A percentile compares a stretch with the other conserved stretches of the same genome.
phyloP scores from a whole-genome alignment of 2,113 vertebrate genomes.

The Pipa parva region DNA sequence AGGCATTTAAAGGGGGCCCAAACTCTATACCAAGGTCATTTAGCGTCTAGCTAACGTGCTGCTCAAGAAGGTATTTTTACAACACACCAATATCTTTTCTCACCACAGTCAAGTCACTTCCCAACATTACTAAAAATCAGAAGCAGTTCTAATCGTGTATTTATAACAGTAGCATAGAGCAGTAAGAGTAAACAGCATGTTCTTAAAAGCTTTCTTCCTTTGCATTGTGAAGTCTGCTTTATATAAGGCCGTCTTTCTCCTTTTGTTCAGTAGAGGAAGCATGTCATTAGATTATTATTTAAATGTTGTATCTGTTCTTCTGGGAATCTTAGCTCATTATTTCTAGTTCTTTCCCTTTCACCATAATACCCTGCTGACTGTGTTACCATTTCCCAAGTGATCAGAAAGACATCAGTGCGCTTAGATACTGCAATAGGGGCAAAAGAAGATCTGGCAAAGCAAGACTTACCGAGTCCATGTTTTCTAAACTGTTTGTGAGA shows the following conservation, averaged over 20 bases:
- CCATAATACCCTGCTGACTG: background rate
- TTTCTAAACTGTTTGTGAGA: background rate
- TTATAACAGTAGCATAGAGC: too few relatives aligned
- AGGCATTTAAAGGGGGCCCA: too few relatives aligned
- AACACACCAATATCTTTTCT: too few relatives aligned
- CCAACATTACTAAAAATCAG: too few relatives aligned
- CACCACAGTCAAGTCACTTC: too few relatives aligned
- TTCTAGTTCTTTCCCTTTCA: background rate
- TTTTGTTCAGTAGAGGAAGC: slow-evolving; percentile 23
- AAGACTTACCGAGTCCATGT: background rate
- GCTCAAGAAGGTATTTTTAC: too few relatives aligned
- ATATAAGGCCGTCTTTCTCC: background rate
- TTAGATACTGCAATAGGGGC: background rate
- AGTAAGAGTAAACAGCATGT: too few relatives aligned
- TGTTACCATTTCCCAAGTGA: background rate
- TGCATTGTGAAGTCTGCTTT: too few relatives aligned
- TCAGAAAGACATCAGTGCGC: background rate
- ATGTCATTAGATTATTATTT: slow-evolving; percentile 17
- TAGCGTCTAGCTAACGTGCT: too few relatives aligned
- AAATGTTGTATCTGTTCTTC: slow-evolving; percentile 7
- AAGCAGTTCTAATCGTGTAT: too few relatives aligned
- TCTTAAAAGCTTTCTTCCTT: too few relatives aligned
- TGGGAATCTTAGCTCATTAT: slow-evolving; percentile 24
- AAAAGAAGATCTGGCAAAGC: background rate
- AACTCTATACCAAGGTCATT: too few relatives aligned